Base-by-base conservation (phyloP, 2,797 vertebrate genomes). In the Megaceryle alcyon region DNA sequence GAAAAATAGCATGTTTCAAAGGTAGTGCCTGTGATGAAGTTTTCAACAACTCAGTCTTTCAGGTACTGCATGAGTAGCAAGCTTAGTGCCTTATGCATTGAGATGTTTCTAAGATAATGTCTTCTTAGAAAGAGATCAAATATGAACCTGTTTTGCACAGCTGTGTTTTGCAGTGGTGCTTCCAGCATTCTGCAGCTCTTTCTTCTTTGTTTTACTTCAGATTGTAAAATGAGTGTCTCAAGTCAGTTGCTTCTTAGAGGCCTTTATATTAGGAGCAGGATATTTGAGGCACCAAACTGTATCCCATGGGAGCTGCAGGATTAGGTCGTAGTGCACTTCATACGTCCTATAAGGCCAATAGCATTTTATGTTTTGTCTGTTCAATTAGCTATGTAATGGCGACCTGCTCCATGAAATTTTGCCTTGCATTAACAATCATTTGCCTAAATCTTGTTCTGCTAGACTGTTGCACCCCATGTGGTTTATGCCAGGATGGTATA, bases 81-180 rank as follows among this genome's bases (percentile, higher is more conserved):
- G 17, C 46, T 72, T 26, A 71, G 78, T 17, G 31, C 35, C 33
- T 81, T 66, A 60, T 0, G 2, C 53, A 49, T 14, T 0, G 2
- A 87, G 75, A 93, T 91, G 31, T 80, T 92, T 82, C 37, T 87
- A n/a, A 94, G 92, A 81, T 75, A 93, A 60, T 56, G 33, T 57
- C n/a, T 87, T 92, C 91, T 89, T 79, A 90, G 88, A 94, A 96
- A 82, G 82, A 95, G 76, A 90, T 78, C 76, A 87, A 71, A 93
- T 25, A 17, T 6, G 4, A 66, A 65, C 29, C 20, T 35, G 15
- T 49, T 93, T 89, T 79, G 33, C 68, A 60, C 0, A 1, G 43
- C 46, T 60, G 28, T 90, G 86, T 79, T 95, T 92, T 92, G 78
- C 53, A 63, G 29, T 6, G 1, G 15, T 60, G 41, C 64, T 77